Evolutionary conservation across 2,113 vertebrate genomes (phyloP), one percentile per base, ranked within the genome.

Genomic region (Oenanthe melanoleuca): DNA sequence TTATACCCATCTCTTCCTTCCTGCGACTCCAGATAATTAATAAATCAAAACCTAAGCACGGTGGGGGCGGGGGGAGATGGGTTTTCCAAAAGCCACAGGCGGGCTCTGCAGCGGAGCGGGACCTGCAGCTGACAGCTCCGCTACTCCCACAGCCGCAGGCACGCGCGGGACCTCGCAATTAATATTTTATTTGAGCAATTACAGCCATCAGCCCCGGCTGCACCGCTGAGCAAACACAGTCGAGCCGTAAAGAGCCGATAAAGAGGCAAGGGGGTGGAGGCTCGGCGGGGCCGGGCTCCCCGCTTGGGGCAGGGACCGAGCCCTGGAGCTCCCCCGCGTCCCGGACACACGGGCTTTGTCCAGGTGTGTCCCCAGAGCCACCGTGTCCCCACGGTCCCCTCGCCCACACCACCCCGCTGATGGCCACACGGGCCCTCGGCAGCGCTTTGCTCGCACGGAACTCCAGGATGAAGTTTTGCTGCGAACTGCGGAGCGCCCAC

Each of bases 1-100:
- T 92, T 78, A 75, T 69, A 92, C 23, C 92, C 42, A 7, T 66
- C 84, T 86, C 95, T 97, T 95, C 96, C 89, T 96, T 94, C 92
- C 89, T 85, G 89, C n/a, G 57, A 65, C 78, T 73, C 14, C 74
- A 40, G 78, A 53, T 92, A 86, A 74, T 91, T 72, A 64, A 81
- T 94, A 95, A 94, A 96, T 89, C 88, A 89, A 60, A 87, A 14
- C 34, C 85, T 7, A 80, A 87, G 75, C 71, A 28, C 1, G 49
- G 55, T 40, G 25, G 13, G 8, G 50, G 14, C 34, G 9, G 15
- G 37, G 37, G 38, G 40, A 53, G 79, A 71, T 0, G 56, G 42
- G 12, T 56, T 66, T n/a, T 15, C 50, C 50, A 52, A 11, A 61
- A 70, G 75, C 22, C 14, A 0, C 23, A 0, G 16, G 37, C 50